A percentile compares a stretch with the other conserved stretches of the same genome.
These are phyloP conservation scores for Neosilurus mollespiculum DNA, from an alignment of 2,797 vertebrate genomes.

Conservation along the genomic window DNA sequence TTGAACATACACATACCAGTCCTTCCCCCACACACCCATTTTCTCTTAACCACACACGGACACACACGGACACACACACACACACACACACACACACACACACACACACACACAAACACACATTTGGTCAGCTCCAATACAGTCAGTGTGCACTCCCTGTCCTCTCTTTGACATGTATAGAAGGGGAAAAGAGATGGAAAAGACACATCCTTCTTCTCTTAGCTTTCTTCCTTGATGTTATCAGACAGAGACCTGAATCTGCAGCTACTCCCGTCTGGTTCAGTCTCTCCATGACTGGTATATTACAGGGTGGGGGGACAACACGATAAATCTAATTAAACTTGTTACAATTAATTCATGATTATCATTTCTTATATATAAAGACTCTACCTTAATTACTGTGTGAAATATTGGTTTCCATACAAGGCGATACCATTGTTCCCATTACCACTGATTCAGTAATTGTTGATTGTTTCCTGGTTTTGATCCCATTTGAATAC, in stretches of 20 bases:
- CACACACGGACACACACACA: too few relatives aligned
- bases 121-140: constrained; percentile 16
- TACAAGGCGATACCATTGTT: too few relatives aligned
- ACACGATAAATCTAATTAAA: background rate
- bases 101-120: constrained; percentile 3
- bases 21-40: constrained; percentile 19
- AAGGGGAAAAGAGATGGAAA: constrained; percentile 15
- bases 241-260: constrained; percentile 4
- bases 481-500: too few relatives aligned
- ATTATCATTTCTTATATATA: too few relatives aligned
- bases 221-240: background rate
- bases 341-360: background rate
- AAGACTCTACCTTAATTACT: too few relatives aligned
- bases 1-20: constrained; percentile 54
- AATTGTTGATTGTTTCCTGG: too few relatives aligned
- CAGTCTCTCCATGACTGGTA: background rate
- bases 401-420: too few relatives aligned
- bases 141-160: background rate
- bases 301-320: background rate
- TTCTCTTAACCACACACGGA: constrained; percentile 29
- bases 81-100: background rate
- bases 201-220: constrained; percentile 16
- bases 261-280: background rate
- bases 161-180: constrained; percentile 1
- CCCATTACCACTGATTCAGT: too few relatives aligned